Evolutionary conservation across 2,888 invertebrate species (phyloP).

Genomic region (Sericinus montela): DNA sequence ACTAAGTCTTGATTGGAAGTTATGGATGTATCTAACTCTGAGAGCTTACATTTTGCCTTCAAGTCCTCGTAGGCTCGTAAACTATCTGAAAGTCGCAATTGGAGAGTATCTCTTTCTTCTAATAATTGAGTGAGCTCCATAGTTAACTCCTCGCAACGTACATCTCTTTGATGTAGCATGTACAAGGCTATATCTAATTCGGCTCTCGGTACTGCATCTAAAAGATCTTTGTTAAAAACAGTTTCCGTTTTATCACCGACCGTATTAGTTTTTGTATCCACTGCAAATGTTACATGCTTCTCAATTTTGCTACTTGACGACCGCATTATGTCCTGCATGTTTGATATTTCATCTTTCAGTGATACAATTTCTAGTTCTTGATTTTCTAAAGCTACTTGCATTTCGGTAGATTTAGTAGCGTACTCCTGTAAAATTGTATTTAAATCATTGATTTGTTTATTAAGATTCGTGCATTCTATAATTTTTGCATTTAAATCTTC

Average conservation of each 20-base stretch:
- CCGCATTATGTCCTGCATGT: slow-evolving; percentile 47
- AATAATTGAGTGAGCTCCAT: slow-evolving; percentile 89
- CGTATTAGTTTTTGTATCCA: slow-evolving; percentile 56
- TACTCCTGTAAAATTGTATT: slow-evolving; percentile 75
- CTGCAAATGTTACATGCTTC: slow-evolving; percentile 69
- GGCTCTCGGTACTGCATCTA: slow-evolving; percentile 73
- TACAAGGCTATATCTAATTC: slow-evolving; percentile 90
- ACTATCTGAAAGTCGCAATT: slow-evolving; percentile 89
- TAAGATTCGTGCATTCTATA: slow-evolving; percentile 67
- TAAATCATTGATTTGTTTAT: slow-evolving; percentile 74
- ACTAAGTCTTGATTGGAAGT: slow-evolving; percentile 46
- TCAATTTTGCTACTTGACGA: slow-evolving; percentile 55
- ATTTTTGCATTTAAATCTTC: slow-evolving; percentile 64
- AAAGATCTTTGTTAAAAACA: slow-evolving; percentile 44
- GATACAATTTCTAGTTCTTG: slow-evolving; percentile 87
- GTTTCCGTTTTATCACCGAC: slow-evolving; percentile 34
- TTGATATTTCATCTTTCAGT: slow-evolving; percentile 82
- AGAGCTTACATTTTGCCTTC: slow-evolving; percentile 44
- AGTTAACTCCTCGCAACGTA: slow-evolving; percentile 91
- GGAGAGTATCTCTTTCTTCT: slow-evolving; percentile 91
- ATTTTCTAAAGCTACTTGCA: slow-evolving; percentile 81
- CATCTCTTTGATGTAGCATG: slow-evolving; percentile 92
- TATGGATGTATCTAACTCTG: slow-evolving; percentile 41
- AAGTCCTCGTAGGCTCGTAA: slow-evolving; percentile 84
- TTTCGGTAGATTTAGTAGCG: slow-evolving; percentile 73